Percentiles rank a stretch among this genome's conserved stretches.
Evolutionary conservation across 2,113 vertebrate species (phyloP).

Genomic region (Argyrosomus japonicus): DNA sequence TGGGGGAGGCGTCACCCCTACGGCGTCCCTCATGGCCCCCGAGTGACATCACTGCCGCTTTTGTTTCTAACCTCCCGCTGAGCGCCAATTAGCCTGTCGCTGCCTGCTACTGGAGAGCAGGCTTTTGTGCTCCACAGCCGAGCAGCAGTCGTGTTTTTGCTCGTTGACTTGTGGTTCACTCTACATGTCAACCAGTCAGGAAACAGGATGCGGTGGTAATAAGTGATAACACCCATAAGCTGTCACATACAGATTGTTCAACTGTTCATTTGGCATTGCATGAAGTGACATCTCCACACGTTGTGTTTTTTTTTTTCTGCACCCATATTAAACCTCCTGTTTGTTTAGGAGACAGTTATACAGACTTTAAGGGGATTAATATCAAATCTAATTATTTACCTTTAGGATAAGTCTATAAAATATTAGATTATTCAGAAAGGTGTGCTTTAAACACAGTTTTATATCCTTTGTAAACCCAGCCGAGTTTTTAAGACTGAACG

Average conservation of each 20-base stretch:
- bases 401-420: not conserved
- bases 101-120: constrained; percentile 41
- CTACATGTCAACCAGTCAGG: constrained; percentile 45
- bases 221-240: constrained; percentile 44
- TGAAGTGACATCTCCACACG: constrained; percentile 1
- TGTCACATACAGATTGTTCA: constrained; percentile 29
- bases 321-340: not conserved
- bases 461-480: too few relatives aligned
- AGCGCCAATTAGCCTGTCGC: constrained; percentile 72
- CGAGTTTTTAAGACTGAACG: not conserved
- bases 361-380: not conserved
- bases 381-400: not conserved
- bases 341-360: not conserved
- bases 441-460: not conserved
- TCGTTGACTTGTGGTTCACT: constrained; percentile 35
- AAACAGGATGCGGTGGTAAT: constrained; percentile 61
- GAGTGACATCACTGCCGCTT: constrained; percentile 67
- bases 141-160: constrained; percentile 40
- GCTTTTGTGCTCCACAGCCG: constrained; percentile 43
- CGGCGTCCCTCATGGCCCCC: constrained; percentile 1
- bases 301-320: too few relatives aligned
- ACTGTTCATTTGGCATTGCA: constrained; percentile 11
- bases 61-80: constrained; percentile 59
- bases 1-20: constrained; percentile 22
- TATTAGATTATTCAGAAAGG: not conserved